These are phyloP conservation scores for Cochlearius cochlearius DNA, from an alignment of 2,113 vertebrate species.

Conservation along the genomic window DNA sequence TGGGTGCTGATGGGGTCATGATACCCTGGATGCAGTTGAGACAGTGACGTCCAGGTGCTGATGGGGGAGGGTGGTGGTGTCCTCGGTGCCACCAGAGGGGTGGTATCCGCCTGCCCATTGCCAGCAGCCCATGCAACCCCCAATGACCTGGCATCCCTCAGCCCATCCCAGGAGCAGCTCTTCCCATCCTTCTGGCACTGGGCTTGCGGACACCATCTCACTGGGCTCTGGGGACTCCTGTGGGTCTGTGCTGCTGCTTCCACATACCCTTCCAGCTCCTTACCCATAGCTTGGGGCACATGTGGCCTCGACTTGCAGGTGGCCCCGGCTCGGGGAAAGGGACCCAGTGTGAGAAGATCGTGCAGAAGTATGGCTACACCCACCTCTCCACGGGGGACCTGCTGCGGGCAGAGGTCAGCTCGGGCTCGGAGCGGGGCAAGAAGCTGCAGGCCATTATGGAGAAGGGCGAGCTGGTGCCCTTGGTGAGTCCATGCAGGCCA, in stretches of 20 bases:
- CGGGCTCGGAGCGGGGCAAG: slow-evolving; percentile 92
- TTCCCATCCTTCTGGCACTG: neutral
- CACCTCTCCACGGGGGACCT: slow-evolving; percentile 97
- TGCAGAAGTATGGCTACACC: slow-evolving; percentile 94
- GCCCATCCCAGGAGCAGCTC: neutral
- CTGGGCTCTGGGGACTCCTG: neutral
- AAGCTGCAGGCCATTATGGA: slow-evolving; percentile 95
- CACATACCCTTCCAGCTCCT: neutral
- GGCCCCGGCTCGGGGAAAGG: slow-evolving; percentile 98
- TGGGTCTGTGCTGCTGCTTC: neutral
- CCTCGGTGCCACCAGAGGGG: neutral
- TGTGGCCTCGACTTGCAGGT: slow-evolving; percentile 69
- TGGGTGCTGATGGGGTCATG: neutral
- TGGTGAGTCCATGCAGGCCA: slow-evolving; percentile 76
- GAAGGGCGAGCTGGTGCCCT: slow-evolving; percentile 92
- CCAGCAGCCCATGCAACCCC: neutral
- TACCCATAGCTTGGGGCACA: neutral
- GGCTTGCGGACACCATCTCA: neutral
- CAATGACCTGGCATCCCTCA: neutral
- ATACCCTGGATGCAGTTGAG: neutral
- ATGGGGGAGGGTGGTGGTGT: no score
- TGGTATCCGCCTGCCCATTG: neutral
- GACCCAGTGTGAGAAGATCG: slow-evolving; percentile 95
- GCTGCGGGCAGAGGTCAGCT: slow-evolving; percentile 89
- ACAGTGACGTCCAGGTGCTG: no score